Conservation (phyloP, 2,888 invertebrate genomes). For the Cybosia mesomella region DNA sequence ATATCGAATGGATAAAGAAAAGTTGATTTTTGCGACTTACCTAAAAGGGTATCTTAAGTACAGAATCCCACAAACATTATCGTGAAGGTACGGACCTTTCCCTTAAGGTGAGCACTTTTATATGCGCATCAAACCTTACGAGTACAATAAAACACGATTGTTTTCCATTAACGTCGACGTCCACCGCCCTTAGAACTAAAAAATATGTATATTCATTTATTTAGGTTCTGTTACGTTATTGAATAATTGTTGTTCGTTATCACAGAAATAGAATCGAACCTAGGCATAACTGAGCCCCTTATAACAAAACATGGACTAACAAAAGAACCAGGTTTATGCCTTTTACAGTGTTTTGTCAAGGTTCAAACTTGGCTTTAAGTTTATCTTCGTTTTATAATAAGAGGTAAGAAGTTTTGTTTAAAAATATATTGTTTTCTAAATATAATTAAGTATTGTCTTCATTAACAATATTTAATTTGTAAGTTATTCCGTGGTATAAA, state of each 20-base stretch:
- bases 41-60: constrained; percentile 80
- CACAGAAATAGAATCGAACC: constrained; percentile 21
- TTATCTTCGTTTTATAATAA: not conserved
- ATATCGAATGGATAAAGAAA: constrained; percentile 65
- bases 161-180: constrained; percentile 82
- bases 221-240: constrained; percentile 37
- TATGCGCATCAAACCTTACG: constrained; percentile 84
- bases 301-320: not conserved
- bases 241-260: constrained; percentile 40
- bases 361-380: not conserved
- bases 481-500: too few species aligned
- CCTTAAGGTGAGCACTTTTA: constrained; percentile 83
- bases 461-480: too few species aligned
- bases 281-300: not conserved
- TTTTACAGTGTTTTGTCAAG: not conserved
- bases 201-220: constrained; percentile 49
- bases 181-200: constrained; percentile 46
- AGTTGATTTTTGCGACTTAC: constrained; percentile 76
- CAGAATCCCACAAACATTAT: constrained; percentile 79
- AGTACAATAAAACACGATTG: constrained; percentile 86
- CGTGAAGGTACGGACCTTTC: constrained; percentile 78
- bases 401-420: too few species aligned
- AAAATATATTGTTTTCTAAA: too few species aligned
- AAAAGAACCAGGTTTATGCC: not conserved
- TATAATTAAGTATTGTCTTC: too few species aligned